Conservation (phyloP, 2,113 vertebrate genomes). For the Probosciger aterrimus region DNA sequence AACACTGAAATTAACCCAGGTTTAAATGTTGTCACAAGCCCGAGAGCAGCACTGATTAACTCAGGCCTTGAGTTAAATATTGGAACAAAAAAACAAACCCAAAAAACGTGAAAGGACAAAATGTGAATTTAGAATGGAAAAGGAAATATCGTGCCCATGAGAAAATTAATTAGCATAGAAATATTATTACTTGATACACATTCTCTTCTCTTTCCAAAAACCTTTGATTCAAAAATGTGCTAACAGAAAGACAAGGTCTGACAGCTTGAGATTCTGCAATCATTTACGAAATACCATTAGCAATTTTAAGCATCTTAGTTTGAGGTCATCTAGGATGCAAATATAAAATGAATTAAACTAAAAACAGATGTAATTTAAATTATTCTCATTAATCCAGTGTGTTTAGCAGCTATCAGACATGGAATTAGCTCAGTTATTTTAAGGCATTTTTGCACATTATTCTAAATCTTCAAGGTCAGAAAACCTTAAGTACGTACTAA, state of each 20-base stretch:
- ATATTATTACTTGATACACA: background rate
- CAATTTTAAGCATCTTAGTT: conserved; percentile 14
- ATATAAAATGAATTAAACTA: conserved; percentile 21
- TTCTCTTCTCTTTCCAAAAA: background rate
- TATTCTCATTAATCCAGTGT: background rate
- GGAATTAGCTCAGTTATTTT: background rate
- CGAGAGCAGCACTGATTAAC: background rate
- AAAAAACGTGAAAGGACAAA: background rate
- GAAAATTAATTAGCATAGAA: background rate
- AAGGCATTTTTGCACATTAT: background rate
- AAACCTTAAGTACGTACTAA: background rate
- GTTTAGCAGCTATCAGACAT: background rate
- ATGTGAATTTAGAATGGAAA: background rate
- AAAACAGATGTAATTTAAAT: conserved; percentile 10
- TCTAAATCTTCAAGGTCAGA: background rate
- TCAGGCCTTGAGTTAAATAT: background rate
- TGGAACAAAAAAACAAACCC: background rate
- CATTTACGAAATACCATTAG: background rate
- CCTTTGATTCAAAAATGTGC: background rate
- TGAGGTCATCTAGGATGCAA: background rate
- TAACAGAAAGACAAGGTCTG: background rate
- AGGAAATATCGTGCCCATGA: background rate
- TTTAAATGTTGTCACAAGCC: background rate
- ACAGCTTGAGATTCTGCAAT: background rate
- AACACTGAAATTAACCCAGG: background rate